Evolutionary conservation across 1,140 invertebrate species (phyloP).

Genomic region (Monochamus saltuarius): DNA sequence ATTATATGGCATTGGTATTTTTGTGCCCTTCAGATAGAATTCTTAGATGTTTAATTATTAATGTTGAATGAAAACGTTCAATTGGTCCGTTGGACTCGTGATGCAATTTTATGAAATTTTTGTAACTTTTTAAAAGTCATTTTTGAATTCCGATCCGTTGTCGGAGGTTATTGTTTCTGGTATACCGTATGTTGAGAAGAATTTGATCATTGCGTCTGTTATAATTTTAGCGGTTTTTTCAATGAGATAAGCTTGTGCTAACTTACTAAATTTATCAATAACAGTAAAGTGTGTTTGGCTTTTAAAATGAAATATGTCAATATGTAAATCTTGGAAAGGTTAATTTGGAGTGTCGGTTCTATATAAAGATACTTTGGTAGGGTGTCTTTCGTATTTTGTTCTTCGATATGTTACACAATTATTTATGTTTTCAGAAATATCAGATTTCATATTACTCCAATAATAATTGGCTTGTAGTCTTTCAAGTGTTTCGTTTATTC

Average conservation of each 20-base stretch:
- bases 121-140: conserved; percentile 19
- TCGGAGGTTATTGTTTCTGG: conserved; percentile 30
- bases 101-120: background rate
- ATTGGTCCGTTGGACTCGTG: background rate
- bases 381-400: no score
- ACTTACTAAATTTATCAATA: conserved; percentile 25
- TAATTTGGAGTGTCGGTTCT: no score
- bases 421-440: conserved; percentile 25
- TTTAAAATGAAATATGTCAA: no score
- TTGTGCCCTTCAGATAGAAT: background rate
- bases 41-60: conserved; percentile 1
- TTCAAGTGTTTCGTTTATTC: conserved; percentile 24
- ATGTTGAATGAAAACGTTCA: conserved; percentile 1
- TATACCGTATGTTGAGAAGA: conserved; percentile 25
- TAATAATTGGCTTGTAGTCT: conserved; percentile 23
- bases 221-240: conserved; percentile 18
- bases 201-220: conserved; percentile 27
- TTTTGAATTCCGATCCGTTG: conserved; percentile 38
- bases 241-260: conserved; percentile 22
- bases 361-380: no score
- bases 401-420: no score
- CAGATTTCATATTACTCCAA: conserved; percentile 19
- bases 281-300: no score
- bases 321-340: no score
- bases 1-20: background rate